Percentiles rank a stretch among this genome's conserved stretches.
Evolutionary conservation across 2,888 invertebrate species (phyloP).

Genomic region (Suillia variegata): DNA sequence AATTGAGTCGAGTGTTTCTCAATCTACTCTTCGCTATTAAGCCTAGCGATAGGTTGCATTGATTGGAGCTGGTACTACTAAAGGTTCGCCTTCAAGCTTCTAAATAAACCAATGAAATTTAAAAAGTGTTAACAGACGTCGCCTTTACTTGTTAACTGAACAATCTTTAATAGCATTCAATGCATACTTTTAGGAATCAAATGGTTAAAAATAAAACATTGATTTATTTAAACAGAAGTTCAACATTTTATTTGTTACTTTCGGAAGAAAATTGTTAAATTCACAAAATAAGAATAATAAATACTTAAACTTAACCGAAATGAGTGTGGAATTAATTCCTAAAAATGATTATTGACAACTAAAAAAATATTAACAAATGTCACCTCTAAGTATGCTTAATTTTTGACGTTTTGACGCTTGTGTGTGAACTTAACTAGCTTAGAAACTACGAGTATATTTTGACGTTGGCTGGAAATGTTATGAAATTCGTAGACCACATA

Average conservation of each 20-base stretch:
- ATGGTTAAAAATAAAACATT: too few species aligned
- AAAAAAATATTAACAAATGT: slow-evolving; percentile 11
- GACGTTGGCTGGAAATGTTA: neutral
- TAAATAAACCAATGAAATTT: too few species aligned
- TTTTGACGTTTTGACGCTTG: neutral
- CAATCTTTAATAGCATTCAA: too few species aligned
- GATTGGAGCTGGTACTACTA: too few species aligned
- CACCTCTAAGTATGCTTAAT: slow-evolving; percentile 2
- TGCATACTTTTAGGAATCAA: too few species aligned
- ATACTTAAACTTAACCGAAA: slow-evolving; percentile 16
- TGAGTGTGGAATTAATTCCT: slow-evolving; percentile 8
- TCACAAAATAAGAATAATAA: slow-evolving; percentile 6
- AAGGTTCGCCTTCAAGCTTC: too few species aligned
- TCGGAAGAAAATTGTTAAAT: neutral
- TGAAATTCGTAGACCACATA: neutral
- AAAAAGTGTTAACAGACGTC: too few species aligned
- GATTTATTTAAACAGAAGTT: neutral
- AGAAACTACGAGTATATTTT: neutral
- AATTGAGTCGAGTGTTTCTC: too few species aligned
- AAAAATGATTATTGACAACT: neutral
- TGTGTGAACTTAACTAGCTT: too few species aligned
- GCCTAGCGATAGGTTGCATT: too few species aligned
- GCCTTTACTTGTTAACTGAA: too few species aligned
- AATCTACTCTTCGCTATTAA: too few species aligned
- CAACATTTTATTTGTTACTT: neutral